A percentile compares a stretch with the other conserved stretches of the same genome.
Evolutionary conservation across 2,113 vertebrate genomes (phyloP).

Genomic region (Notarius quadriscutis): DNA sequence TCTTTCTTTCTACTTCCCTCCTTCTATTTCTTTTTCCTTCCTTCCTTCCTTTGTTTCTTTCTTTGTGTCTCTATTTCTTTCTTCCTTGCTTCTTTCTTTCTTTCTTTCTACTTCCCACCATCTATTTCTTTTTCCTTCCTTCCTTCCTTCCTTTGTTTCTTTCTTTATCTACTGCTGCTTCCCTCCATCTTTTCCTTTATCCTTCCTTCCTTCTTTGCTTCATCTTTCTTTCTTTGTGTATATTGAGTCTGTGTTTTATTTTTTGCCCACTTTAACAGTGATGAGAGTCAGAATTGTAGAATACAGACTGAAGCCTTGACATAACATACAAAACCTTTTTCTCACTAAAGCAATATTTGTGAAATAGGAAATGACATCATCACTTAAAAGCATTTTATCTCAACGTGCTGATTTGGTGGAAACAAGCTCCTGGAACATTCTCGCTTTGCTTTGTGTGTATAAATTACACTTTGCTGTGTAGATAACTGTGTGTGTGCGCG

Average conservation of each 20-base stretch:
- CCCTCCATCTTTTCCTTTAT: not conserved
- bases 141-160: not conserved
- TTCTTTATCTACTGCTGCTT: not conserved
- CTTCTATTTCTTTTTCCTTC: not conserved
- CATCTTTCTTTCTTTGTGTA: not conserved
- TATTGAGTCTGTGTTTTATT: not conserved
- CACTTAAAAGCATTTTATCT: not conserved
- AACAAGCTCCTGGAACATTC: not conserved
- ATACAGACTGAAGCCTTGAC: not conserved
- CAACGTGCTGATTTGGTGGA: not conserved
- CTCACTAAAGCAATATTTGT: not conserved
- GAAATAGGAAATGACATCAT: not conserved
- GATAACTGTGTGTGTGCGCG: not conserved
- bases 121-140: not conserved
- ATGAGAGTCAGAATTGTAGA: not conserved
- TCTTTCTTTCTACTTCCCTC: not conserved
- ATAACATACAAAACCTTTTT: not conserved
- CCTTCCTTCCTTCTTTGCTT: not conserved
- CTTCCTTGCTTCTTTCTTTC: not conserved
- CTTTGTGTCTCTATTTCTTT: too few species aligned
- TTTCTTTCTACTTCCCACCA: not conserved
- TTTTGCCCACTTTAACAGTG: not conserved
- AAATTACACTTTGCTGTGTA: not conserved
- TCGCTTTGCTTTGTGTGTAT: conserved; percentile 21
- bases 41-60: not conserved